phyloP scores from a whole-genome alignment of 2,113 vertebrate genomes.

The Setophaga coronata region DNA sequence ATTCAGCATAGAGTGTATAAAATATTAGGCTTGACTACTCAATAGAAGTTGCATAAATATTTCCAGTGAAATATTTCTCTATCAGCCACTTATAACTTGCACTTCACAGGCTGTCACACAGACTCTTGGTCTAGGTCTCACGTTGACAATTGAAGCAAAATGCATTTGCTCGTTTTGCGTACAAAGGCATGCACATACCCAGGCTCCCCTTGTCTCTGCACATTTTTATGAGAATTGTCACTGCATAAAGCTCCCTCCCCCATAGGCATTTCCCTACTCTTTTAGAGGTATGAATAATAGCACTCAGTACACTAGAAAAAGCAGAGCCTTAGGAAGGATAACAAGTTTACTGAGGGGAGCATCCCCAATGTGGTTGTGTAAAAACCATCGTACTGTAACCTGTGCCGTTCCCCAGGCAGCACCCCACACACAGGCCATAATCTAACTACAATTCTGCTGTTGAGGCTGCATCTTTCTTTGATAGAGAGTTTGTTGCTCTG shows the following conservation, averaged over 20 bases:
- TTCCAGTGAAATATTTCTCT: neutral
- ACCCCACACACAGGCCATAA: accelerated
- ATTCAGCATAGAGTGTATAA: neutral
- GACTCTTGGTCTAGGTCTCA: neutral
- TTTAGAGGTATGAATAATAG: neutral
- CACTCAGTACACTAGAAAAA: neutral
- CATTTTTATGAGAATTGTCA: neutral
- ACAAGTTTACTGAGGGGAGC: neutral
- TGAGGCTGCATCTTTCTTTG: neutral
- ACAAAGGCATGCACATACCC: accelerated
- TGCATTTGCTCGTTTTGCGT: neutral
- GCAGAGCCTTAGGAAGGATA: neutral
- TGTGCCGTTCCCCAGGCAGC: neutral
- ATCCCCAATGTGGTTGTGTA: accelerated
- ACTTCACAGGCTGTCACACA: neutral
- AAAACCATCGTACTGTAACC: neutral
- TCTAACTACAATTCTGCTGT: neutral
- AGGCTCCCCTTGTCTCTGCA: neutral
- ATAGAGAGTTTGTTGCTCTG: neutral
- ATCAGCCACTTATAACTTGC: neutral
- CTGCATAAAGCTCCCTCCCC: neutral
- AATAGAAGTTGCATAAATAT: neutral
- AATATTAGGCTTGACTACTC: neutral
- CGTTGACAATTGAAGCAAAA: neutral
- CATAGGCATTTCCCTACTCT: neutral